Percentiles rank a stretch among this genome's conserved stretches.
Conservation (phyloP, 2,888 invertebrate species). For the Amitus sp. region DNA sequence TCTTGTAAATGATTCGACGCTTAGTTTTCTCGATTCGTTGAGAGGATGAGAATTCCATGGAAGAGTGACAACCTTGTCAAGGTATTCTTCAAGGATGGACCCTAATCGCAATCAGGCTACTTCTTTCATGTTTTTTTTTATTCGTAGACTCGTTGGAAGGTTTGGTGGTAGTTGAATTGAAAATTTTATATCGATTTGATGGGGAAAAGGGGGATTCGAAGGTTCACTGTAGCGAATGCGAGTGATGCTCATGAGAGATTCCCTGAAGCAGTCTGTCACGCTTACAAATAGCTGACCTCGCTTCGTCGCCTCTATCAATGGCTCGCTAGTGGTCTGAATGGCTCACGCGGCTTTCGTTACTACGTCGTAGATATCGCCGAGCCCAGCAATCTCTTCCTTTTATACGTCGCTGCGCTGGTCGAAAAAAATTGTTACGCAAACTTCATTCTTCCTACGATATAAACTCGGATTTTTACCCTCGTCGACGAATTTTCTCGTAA, state of each 20-base stretch:
- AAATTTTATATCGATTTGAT: too few relatives aligned
- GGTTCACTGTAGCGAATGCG: too few relatives aligned
- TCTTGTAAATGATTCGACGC: conserved; percentile 25
- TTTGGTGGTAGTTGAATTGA: too few relatives aligned
- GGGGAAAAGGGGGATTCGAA: too few relatives aligned
- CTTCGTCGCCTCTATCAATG: conserved; percentile 62
- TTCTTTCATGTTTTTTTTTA: neutral
- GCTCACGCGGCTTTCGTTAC: conserved; percentile 51
- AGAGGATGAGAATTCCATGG: conserved; percentile 44
- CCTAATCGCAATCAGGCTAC: neutral
- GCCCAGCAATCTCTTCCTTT: conserved; percentile 26
- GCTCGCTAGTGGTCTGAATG: conserved; percentile 56
- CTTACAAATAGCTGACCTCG: conserved; percentile 65
- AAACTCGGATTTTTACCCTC: too few relatives aligned
- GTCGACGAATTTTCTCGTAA: too few relatives aligned
- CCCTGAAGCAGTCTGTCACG: conserved; percentile 62
- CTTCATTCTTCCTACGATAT: neutral
- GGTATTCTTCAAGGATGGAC: conserved; percentile 39
- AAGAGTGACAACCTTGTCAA: conserved; percentile 49
- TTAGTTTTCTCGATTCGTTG: conserved; percentile 23
- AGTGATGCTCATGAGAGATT: conserved; percentile 55
- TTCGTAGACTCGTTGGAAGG: too few relatives aligned
- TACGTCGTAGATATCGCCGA: conserved; percentile 47
- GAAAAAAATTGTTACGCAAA: conserved; percentile 1
- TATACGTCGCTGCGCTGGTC: neutral